Conservation (phyloP, 2,888 invertebrate species). For the Cantharis rufa region DNA sequence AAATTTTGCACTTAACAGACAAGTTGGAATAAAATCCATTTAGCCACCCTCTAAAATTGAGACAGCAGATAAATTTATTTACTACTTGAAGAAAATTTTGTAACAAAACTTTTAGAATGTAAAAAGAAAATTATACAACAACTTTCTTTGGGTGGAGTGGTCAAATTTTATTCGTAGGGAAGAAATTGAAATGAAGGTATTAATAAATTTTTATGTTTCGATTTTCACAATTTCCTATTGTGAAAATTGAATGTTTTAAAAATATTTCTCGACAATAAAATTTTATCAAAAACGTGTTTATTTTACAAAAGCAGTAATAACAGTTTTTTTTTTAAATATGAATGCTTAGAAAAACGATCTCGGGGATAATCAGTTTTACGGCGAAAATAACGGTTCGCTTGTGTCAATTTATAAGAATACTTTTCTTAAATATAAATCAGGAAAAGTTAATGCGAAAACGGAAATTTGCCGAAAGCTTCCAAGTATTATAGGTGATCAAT, state of each 20-base stretch:
- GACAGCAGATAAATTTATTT: not conserved
- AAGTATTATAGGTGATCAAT: conserved; percentile 28
- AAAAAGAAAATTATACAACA: not conserved
- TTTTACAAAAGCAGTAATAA: not conserved
- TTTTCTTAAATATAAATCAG: conserved; percentile 23
- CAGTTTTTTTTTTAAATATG: not conserved
- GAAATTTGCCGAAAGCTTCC: conserved; percentile 25
- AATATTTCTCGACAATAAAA: not conserved
- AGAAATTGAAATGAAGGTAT: not conserved
- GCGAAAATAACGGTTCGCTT: not conserved
- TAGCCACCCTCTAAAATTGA: not conserved
- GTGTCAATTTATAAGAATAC: conserved; percentile 11
- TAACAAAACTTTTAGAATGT: not conserved
- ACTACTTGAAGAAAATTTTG: not conserved
- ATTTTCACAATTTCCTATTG: not conserved
- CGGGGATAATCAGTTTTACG: not conserved
- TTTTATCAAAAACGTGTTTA: not conserved
- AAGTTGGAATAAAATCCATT: conserved; percentile 1
- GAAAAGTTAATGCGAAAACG: conserved; percentile 22
- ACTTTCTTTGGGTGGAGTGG: not conserved
- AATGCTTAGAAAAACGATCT: not conserved
- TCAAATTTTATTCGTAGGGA: not conserved
- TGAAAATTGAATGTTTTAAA: not conserved
- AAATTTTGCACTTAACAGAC: conserved; percentile 2
- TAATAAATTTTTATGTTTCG: not conserved